Conservation (phyloP, 2,888 invertebrate genomes). For the Arctia plantaginis region DNA sequence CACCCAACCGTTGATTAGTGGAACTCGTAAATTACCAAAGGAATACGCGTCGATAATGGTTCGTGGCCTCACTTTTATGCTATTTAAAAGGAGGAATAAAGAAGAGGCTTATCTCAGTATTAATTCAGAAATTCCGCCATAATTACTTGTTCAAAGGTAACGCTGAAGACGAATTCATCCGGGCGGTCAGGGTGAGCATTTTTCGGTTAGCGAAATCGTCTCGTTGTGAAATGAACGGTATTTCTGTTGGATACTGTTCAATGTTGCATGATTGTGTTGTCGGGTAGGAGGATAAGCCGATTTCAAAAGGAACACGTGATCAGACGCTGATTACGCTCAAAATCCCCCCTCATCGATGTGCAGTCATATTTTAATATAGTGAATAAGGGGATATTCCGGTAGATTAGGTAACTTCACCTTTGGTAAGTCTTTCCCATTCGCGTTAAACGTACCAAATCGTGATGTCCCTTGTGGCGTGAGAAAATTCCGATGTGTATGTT, state of each 20-base stretch:
- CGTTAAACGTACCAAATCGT: constrained; percentile 19
- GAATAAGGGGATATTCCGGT: constrained; percentile 74
- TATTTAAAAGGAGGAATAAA: constrained; percentile 52
- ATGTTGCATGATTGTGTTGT: constrained; percentile 56
- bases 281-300: constrained; percentile 78
- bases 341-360: constrained; percentile 55
- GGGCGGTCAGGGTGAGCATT: constrained; percentile 64
- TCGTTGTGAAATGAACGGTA: constrained; percentile 56
- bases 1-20: constrained; percentile 52
- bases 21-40: constrained; percentile 58
- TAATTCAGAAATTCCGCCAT: constrained; percentile 82
- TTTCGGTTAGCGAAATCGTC: constrained; percentile 50
- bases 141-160: constrained; percentile 83
- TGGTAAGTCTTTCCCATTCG: constrained; percentile 45
- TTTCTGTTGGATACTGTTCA: constrained; percentile 51
- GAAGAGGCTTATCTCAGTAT: constrained; percentile 76
- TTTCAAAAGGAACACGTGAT: constrained; percentile 84
- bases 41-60: constrained; percentile 62
- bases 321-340: constrained; percentile 80
- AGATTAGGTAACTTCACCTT: constrained; percentile 66
- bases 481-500: constrained; percentile 10
- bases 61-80: constrained; percentile 51
- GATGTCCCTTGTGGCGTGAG: constrained; percentile 16
- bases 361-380: constrained; percentile 85
- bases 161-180: constrained; percentile 68